phyloP scores from a whole-genome alignment of 2,113 vertebrate genomes.

The Scalopus aquaticus region DNA sequence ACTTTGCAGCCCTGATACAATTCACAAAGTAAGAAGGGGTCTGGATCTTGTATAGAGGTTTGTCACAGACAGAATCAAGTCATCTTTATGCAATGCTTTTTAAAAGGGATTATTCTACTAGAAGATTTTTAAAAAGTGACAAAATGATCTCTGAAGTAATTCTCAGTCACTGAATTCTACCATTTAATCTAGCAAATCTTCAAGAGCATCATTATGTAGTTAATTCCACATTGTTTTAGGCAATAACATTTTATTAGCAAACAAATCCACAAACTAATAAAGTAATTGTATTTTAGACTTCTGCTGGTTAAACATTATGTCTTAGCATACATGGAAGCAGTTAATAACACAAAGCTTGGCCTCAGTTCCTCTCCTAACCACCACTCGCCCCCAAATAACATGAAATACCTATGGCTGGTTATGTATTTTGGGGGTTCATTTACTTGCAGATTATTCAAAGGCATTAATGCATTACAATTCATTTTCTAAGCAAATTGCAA shows the following conservation, averaged over 20 bases:
- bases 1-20: background rate
- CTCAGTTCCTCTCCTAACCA: background rate
- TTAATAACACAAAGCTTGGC: conserved; percentile 45
- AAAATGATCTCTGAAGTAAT: conserved; percentile 37
- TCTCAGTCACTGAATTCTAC: background rate
- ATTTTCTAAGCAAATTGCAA: conserved; percentile 71
- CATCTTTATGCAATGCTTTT: background rate
- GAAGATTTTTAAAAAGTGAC: conserved; percentile 17
- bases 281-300: conserved; percentile 52
- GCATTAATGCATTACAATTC: conserved; percentile 74
- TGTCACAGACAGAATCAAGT: background rate
- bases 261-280: conserved; percentile 65
- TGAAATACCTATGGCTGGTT: conserved; percentile 43
- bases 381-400: background rate
- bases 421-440: conserved; percentile 58
- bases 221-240: conserved; percentile 60
- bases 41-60: background rate
- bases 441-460: conserved; percentile 74
- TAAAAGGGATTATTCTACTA: background rate
- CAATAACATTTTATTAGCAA: conserved; percentile 73
- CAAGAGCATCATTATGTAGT: conserved; percentile 56
- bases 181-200: conserved; percentile 62
- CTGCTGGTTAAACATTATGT: conserved; percentile 17
- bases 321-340: background rate
- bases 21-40: background rate